phyloP scores from a whole-genome alignment of 2,113 vertebrate species.

The Neoarius graeffei region DNA sequence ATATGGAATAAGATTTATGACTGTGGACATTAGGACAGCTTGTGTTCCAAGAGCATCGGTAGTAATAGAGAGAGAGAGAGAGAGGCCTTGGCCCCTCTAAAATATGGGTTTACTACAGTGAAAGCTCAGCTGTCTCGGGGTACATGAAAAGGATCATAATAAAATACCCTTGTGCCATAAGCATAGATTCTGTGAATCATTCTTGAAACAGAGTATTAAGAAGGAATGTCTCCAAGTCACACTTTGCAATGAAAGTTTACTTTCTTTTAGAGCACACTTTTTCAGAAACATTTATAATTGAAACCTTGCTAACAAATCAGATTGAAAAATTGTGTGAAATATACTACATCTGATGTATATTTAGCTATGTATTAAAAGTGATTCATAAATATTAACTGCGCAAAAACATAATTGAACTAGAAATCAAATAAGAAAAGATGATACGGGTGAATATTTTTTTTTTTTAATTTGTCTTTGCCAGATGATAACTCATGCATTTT shows the following conservation, averaged over 20 bases:
- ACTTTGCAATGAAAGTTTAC: neutral
- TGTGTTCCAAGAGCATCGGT: neutral
- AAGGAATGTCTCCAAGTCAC: neutral
- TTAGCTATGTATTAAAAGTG: neutral
- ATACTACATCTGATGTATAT: neutral
- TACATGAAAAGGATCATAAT: constrained; percentile 25
- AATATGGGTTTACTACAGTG: constrained; percentile 27
- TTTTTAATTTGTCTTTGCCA: neutral
- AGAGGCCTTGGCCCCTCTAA: constrained; percentile 28
- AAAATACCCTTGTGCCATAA: constrained; percentile 24
- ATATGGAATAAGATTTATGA: constrained; percentile 39
- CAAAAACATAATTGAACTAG: neutral
- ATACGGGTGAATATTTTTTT: neutral
- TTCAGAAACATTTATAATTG: neutral
- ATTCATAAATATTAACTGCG: neutral
- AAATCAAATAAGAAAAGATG: neutral
- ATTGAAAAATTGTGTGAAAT: neutral
- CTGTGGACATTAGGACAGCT: constrained; percentile 26
- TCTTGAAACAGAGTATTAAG: constrained; percentile 10
- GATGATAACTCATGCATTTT: neutral
- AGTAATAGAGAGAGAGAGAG: constrained; percentile 18
- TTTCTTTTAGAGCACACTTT: neutral
- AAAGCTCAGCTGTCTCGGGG: neutral
- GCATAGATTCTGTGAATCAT: constrained; percentile 11
- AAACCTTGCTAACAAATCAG: neutral